Conservation (phyloP, 2,113 vertebrate genomes). For the Dipodomys stephensi region DNA sequence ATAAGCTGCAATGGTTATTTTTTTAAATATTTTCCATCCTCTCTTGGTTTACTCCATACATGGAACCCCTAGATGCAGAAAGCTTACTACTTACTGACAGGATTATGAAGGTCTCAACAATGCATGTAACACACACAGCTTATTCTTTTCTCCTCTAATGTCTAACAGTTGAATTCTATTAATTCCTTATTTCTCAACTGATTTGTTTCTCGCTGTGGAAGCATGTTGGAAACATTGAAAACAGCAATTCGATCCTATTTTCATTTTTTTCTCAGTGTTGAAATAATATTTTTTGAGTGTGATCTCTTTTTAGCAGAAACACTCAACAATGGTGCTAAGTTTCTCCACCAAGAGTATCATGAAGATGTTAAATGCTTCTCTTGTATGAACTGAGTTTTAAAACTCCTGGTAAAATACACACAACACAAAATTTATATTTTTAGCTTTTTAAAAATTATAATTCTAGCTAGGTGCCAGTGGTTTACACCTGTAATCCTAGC, state of each 20-base stretch:
- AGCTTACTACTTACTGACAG: background rate
- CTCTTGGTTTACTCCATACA: background rate
- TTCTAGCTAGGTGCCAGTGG: no score
- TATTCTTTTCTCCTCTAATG: background rate
- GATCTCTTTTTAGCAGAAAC: constrained; percentile 78
- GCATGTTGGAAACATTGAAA: background rate
- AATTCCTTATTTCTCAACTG: constrained; percentile 26
- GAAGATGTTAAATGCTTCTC: constrained; percentile 67
- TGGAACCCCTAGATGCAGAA: background rate
- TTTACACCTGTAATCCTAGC: no score
- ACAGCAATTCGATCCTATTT: constrained; percentile 67
- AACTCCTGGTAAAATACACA: no score
- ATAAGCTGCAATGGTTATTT: background rate
- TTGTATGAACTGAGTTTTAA: constrained; percentile 66
- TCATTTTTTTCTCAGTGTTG: constrained; percentile 76
- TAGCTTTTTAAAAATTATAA: no score
- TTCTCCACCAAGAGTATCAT: constrained; percentile 74
- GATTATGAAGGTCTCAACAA: background rate
- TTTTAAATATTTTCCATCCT: background rate
- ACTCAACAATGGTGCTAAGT: constrained; percentile 68
- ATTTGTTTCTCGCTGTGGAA: constrained; percentile 20
- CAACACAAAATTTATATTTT: no score
- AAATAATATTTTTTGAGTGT: constrained; percentile 69
- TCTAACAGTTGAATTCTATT: constrained; percentile 1
- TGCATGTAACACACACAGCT: background rate